Conservation (phyloP, 2,113 vertebrate species). For the Smithornis capensis region DNA sequence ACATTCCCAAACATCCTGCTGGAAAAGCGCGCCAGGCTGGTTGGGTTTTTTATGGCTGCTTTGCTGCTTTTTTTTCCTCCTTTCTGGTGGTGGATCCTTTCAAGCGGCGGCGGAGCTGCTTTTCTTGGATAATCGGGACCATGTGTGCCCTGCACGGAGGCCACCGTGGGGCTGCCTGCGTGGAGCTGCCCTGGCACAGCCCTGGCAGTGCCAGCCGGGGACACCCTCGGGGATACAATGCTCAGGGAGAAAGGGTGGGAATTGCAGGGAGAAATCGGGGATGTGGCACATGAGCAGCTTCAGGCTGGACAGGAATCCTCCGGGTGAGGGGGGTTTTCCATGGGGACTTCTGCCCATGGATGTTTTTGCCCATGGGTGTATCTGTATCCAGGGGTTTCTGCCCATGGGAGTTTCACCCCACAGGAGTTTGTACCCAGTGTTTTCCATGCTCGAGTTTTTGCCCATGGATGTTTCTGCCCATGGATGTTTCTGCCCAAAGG, state of each 20-base stretch:
- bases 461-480: background rate
- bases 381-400: background rate
- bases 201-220: background rate
- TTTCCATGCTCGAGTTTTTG: too few species aligned
- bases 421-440: too few species aligned
- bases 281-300: background rate
- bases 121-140: conserved; percentile 28
- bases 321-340: too few species aligned
- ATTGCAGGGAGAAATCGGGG: accelerated
- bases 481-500: too few species aligned
- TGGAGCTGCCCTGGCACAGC: background rate
- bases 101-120: background rate
- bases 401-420: background rate
- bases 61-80: background rate
- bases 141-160: conserved; percentile 12
- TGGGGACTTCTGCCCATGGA: background rate
- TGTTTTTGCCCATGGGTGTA: too few species aligned
- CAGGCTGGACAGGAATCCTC: background rate
- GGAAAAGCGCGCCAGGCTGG: background rate
- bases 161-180: background rate
- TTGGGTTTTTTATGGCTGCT: background rate
- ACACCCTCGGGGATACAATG: background rate
- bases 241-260: accelerated
- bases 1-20: background rate
- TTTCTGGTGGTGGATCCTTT: background rate